Conservation (phyloP, 2,113 vertebrate species). For the Spea bombifrons region DNA sequence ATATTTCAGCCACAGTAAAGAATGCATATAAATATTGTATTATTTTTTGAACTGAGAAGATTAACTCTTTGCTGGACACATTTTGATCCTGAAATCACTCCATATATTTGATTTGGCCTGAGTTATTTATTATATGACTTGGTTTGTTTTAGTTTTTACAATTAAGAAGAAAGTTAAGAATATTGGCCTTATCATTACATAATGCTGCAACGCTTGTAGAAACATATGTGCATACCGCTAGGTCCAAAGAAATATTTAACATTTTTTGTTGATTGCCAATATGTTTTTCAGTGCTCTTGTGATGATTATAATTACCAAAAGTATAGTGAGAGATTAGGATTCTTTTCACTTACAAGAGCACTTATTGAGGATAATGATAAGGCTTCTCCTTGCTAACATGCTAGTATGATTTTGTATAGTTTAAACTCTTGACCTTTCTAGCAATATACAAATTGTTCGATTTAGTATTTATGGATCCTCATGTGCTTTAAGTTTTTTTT, state of each 20-base stretch:
- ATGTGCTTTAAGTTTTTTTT: neutral
- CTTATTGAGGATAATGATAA: conserved; percentile 19
- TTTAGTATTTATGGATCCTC: neutral
- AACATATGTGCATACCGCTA: neutral
- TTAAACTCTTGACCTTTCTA: conserved; percentile 15
- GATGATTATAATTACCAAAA: conserved; percentile 25
- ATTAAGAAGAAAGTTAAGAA: too few relatives aligned
- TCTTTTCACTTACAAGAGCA: conserved; percentile 27
- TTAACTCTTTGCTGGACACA: too few relatives aligned
- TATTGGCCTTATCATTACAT: too few relatives aligned
- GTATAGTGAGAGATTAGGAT: conserved; percentile 2
- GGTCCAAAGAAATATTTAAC: conserved; percentile 9
- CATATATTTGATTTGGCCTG: too few relatives aligned
- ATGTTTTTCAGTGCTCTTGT: conserved; percentile 26
- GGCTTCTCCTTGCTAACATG: neutral
- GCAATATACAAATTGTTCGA: conserved; percentile 7
- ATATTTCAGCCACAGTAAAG: too few relatives aligned
- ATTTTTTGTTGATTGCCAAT: conserved; percentile 25
- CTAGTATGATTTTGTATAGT: conserved; percentile 5
- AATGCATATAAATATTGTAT: too few relatives aligned
- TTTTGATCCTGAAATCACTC: too few relatives aligned
- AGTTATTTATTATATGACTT: too few relatives aligned
- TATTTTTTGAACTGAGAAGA: too few relatives aligned
- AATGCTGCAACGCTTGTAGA: neutral
- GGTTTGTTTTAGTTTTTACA: too few relatives aligned